Conservation (phyloP, 2,888 invertebrate species). For the Watsonalla cultraria region DNA sequence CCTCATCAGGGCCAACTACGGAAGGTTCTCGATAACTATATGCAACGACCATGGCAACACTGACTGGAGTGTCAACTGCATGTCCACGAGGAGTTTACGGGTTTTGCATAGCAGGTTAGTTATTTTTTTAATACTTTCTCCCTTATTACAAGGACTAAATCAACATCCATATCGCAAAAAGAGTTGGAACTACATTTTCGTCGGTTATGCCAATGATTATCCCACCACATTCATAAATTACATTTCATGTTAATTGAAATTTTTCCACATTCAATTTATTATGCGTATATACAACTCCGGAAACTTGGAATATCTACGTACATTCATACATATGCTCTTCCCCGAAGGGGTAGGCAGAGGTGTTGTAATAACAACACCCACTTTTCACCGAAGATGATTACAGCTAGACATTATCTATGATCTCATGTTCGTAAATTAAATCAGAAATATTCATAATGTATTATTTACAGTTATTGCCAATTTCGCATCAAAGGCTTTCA, state of each 20-base stretch:
- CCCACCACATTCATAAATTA: background rate
- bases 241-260: background rate
- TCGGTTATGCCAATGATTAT: background rate
- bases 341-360: too few species aligned
- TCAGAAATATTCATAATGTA: too few species aligned
- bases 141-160: too few species aligned
- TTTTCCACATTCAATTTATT: background rate
- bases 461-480: too few species aligned
- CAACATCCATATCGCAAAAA: too few species aligned
- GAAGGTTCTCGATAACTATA: constrained; percentile 95
- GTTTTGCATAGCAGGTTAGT: constrained; percentile 91
- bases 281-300: background rate
- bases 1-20: constrained; percentile 95
- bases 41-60: constrained; percentile 97
- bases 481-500: too few species aligned
- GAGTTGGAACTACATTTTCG: too few species aligned
- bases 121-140: background rate
- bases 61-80: constrained; percentile 98
- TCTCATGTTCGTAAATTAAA: too few species aligned
- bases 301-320: background rate
- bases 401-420: too few species aligned
- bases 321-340: too few species aligned
- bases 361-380: too few species aligned
- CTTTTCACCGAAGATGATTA: too few species aligned
- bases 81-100: constrained; percentile 92